These are phyloP conservation scores for Girardinichthys multiradiatus DNA, from an alignment of 2,113 vertebrate species.

Conservation along the genomic window DNA sequence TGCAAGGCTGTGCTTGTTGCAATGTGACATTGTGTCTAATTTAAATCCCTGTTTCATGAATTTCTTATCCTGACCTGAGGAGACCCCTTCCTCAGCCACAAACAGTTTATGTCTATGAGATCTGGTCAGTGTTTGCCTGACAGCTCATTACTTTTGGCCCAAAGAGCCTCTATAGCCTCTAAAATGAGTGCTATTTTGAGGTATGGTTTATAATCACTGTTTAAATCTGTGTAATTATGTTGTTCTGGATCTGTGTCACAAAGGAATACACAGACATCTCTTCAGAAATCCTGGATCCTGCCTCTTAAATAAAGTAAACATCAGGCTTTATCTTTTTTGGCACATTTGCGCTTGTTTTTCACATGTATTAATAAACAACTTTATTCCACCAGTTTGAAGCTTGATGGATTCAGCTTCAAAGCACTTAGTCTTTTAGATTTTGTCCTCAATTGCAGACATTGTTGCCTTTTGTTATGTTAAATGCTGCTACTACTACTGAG, in stretches of 20 bases:
- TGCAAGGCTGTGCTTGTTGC: background rate
- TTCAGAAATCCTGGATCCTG: background rate
- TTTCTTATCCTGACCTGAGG: conserved; percentile 7
- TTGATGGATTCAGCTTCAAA: background rate
- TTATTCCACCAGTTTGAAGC: no score
- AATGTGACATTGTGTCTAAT: background rate
- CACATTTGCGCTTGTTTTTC: background rate
- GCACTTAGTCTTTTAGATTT: background rate
- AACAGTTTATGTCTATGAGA: background rate
- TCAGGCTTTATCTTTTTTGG: background rate
- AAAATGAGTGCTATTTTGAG: background rate
- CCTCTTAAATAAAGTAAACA: background rate
- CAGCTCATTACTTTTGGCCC: background rate
- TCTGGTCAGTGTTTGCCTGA: background rate
- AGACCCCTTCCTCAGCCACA: background rate
- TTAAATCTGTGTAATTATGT: background rate
- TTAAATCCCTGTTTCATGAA: background rate
- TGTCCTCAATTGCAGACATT: background rate
- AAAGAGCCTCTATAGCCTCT: background rate
- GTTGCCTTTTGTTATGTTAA: background rate
- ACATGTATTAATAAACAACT: no score
- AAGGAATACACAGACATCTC: background rate
- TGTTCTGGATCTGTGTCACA: background rate
- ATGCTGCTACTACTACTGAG: no score
- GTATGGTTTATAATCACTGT: background rate